Base-by-base conservation (phyloP, 2,797 vertebrate species). In the Zenarchopterus dispar region DNA sequence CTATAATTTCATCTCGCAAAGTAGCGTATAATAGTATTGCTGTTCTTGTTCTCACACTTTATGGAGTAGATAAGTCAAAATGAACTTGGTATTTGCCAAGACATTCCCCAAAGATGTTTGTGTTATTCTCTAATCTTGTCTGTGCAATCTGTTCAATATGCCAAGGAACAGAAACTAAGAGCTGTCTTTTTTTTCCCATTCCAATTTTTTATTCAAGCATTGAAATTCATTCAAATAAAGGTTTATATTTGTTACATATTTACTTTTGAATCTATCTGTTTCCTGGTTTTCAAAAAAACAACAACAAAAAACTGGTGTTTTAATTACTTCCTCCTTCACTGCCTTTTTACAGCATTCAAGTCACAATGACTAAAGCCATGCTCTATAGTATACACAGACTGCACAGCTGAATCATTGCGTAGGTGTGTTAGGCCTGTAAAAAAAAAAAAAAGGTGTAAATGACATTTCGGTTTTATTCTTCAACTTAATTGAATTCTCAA, bases 61-160 rank as follows among this genome's bases (percentile, higher is more conserved):
- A 80, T 39, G 44, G 71, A 78, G 77, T 71, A 62, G 56, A 85
- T 74, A 76, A 81, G 62, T 85, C 75, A 75, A 75, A 88, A 79
- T 56, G 45, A 88, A 68, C 62, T 62, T 39, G 74, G 51, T 61
- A 3, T 66, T 81, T 88, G 79, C 68, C 72, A 74, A 70, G 66
- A 64, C 48, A 53, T 74, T 42, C 65, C 78, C 69, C 71, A 73
- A 54, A 67, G 70, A 77, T 63, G 55, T 39, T 10, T 0, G 15
- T n/a, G 54, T 48, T 43, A 33, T 71, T 84, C 53, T 65, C 64
- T 57, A 69, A 67, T 54, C 26, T 2, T 16, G 51, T 46, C 68
- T 54, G 24, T 18, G 43, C 61, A 82, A 85, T 77, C 71, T 83
- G 73, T 80, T 68, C 49, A 28, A 47, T 58, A 62, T 48, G 42